These are phyloP conservation scores for Paedocypris micromegethes DNA, from an alignment of 2,797 vertebrate species.

Conservation along the genomic window DNA sequence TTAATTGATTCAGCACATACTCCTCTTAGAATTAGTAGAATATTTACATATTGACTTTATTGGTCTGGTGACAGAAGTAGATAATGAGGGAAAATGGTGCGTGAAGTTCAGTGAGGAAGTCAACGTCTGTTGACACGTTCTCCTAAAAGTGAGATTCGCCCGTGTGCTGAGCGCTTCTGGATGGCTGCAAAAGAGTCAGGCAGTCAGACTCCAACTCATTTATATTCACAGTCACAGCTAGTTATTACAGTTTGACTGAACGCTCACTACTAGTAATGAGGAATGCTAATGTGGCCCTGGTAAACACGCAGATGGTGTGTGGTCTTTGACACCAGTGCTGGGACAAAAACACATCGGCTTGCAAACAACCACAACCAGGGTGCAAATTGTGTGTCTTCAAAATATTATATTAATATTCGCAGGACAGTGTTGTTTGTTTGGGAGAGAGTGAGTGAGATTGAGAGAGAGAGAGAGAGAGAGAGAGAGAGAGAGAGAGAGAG, in stretches of 20 bases:
- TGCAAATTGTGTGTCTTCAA: background rate
- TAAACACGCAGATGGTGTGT: too few species aligned
- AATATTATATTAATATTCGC: background rate
- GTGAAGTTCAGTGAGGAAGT: background rate
- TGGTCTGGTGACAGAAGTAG: background rate
- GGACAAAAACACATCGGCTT: background rate
- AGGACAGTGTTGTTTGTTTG: background rate
- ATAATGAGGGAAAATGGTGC: background rate
- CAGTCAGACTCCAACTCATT: conserved; percentile 26
- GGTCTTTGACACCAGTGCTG: background rate
- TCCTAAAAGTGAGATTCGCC: conserved; percentile 60
- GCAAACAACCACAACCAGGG: background rate
- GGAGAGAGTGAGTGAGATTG: too few species aligned
- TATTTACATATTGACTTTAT: too few species aligned
- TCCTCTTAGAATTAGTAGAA: too few species aligned
- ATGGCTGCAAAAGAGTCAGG: conserved; percentile 51
- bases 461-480: too few species aligned
- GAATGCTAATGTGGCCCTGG: conserved; percentile 6
- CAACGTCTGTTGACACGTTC: background rate
- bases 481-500: too few species aligned
- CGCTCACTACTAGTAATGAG: conserved; percentile 4
- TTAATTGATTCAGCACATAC: too few species aligned
- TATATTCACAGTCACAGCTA: conserved; percentile 19
- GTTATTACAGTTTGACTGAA: background rate
- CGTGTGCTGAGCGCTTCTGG: conserved; percentile 60